Percentiles rank a stretch among this genome's conserved stretches.
Evolutionary conservation across 1,140 invertebrate genomes (phyloP).

Genomic region (Ceratitis capitata): DNA sequence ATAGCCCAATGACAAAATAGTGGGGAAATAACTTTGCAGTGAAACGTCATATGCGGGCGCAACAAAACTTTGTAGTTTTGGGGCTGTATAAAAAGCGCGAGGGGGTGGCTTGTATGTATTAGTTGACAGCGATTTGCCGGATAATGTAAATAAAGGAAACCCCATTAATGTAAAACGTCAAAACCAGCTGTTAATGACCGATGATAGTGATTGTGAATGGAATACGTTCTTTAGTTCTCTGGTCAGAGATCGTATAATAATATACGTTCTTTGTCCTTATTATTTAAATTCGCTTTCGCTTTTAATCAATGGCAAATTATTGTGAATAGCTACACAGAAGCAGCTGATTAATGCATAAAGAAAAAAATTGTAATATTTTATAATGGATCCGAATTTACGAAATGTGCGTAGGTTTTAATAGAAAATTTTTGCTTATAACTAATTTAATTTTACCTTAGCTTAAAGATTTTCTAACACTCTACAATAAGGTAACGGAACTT

Average conservation of each 20-base stretch:
- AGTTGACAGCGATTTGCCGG: background rate
- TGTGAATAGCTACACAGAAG: background rate
- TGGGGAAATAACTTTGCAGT: background rate
- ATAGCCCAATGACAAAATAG: background rate
- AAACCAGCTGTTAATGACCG: slow-evolving; percentile 6
- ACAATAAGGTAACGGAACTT: slow-evolving; percentile 86
- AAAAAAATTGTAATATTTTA: background rate
- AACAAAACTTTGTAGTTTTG: background rate
- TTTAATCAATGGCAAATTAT: background rate
- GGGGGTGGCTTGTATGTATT: background rate
- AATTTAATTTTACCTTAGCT: slow-evolving; percentile 71
- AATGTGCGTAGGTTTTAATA: slow-evolving; percentile 27
- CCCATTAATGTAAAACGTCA: background rate
- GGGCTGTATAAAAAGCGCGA: background rate
- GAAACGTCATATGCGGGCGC: slow-evolving; percentile 30
- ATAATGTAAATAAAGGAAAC: slow-evolving; percentile 17
- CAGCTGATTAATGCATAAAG: background rate
- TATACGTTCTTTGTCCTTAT: background rate
- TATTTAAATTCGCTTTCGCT: background rate
- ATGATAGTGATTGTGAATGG: background rate
- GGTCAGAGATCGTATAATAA: background rate
- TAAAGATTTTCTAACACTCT: slow-evolving; percentile 84
- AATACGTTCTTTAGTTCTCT: background rate
- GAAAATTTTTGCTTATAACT: background rate
- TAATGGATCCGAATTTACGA: slow-evolving; percentile 45